A percentile compares a stretch with the other conserved stretches of the same genome.
Conservation (phyloP, 2,888 invertebrate genomes). For the Acanthopleura granulata region DNA sequence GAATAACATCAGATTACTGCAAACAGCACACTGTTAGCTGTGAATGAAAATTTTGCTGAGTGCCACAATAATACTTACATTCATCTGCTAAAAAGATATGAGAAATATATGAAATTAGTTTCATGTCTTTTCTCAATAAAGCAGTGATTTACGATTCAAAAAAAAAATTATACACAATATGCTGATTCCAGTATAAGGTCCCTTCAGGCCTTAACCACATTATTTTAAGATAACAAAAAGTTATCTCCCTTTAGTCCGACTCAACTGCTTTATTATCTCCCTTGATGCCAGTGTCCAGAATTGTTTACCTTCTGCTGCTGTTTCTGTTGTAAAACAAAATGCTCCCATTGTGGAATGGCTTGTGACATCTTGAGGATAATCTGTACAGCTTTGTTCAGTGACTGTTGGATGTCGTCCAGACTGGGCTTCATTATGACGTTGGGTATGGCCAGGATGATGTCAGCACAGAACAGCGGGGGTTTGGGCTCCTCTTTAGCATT, state of each 20-base stretch:
- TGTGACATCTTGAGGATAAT: conserved; percentile 88
- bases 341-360: conserved; percentile 93
- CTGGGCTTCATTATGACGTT: conserved; percentile 89
- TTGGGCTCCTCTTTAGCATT: conserved; percentile 56
- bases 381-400: conserved; percentile 84
- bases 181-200: too few species aligned
- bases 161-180: too few species aligned
- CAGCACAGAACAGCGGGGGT: conserved; percentile 79
- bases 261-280: too few species aligned
- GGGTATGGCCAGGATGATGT: conserved; percentile 88
- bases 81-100: neutral
- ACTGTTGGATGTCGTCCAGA: conserved; percentile 91
- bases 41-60: neutral
- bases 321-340: conserved; percentile 72
- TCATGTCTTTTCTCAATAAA: too few species aligned
- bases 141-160: too few species aligned
- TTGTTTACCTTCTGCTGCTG: conserved; percentile 62
- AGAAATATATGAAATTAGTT: neutral
- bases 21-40: too few species aligned
- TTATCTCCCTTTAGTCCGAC: too few species aligned
- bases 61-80: neutral
- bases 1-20: too few species aligned
- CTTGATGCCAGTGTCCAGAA: neutral
- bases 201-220: too few species aligned
- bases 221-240: too few species aligned